These are phyloP conservation scores for Thereva unica DNA, from an alignment of 2,888 invertebrate genomes.

Conservation along the genomic window DNA sequence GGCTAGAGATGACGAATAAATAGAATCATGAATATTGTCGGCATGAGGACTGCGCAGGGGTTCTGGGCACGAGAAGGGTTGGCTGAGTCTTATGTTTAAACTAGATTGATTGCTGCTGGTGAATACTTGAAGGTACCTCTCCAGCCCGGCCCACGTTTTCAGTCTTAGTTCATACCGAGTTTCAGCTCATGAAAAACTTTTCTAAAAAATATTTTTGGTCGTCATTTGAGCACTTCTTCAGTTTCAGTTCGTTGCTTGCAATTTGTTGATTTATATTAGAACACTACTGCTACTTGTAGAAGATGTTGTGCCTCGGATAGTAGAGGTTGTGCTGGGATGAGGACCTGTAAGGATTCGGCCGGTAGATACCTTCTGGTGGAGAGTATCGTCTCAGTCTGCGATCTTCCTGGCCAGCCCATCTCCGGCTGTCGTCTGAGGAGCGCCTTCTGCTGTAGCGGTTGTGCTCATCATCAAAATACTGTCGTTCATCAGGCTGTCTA, in stretches of 20 bases:
- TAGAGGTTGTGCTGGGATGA: conserved; percentile 68
- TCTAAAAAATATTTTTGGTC: conserved; percentile 23
- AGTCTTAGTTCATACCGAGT: too few species aligned
- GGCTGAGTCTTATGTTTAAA: too few species aligned
- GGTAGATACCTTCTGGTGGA: conserved; percentile 58
- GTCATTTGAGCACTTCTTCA: conserved; percentile 12
- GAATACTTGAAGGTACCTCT: too few species aligned
- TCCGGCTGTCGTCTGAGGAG: conserved; percentile 52
- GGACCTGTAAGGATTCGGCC: conserved; percentile 61
- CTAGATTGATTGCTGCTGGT: too few species aligned
- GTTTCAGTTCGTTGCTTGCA: conserved; percentile 12
- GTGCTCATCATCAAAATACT: conserved; percentile 41
- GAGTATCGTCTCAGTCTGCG: conserved; percentile 58
- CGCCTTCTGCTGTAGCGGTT: conserved; percentile 49
- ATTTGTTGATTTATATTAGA: background rate
- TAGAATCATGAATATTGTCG: conserved; percentile 3
- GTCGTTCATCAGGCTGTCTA: conserved; percentile 40
- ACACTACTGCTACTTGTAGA: conserved; percentile 50
- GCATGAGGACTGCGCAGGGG: conserved; percentile 12
- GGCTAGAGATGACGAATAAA: conserved; percentile 24
- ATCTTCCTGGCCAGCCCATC: conserved; percentile 36
- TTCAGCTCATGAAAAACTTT: conserved; percentile 1
- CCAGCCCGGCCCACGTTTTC: too few species aligned
- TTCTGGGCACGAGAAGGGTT: background rate
- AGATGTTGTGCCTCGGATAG: conserved; percentile 59